Evolutionary conservation across 2,797 vertebrate species (phyloP), one percentile per base, ranked within the genome.

Genomic region (Lithobates sylvaticus): DNA sequence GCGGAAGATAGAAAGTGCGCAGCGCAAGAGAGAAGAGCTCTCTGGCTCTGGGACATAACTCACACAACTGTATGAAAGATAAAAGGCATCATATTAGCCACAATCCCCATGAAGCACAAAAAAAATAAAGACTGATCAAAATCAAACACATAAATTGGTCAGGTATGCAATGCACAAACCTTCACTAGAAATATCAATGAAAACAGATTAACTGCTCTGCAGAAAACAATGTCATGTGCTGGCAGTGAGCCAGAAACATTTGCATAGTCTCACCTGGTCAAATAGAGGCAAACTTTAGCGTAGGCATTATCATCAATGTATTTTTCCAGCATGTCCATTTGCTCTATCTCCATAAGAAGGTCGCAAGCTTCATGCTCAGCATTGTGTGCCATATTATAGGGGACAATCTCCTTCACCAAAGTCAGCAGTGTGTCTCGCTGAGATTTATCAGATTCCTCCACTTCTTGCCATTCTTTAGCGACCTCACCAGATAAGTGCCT

Each of bases 331-430:
- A 99, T 99, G 87, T 99, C 97, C 78, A 99, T 95, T 89, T 96
- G 95, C 89, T 99, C 98, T 0, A 99, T 97, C 91, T 99, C 98
- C 98, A 99, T 99, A 54, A 99, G 96, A 84, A 99, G 93, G 91
- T 99, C 98, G 1, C 98, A 99, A 5, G 98, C 98, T 91, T 99
- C 98, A 0, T 99, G 97, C 91, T 99, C 98, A 0, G 98, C 98
- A 0, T 99, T 99, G 92, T 99, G 98, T 5, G 96, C 97, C 98
- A 99, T 99, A 92, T 99, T 99, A 90, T 99, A 99, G 9, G 98
- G 98, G 18, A 99, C 96, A 0, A 99, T 99, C 91, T 99, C 98
- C 89, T 97, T 98, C 80, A 99, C 98, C 10, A 99, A 92, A 47
- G 97, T 98, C 58, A 99, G 93, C 23, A 99, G 93, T 0, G 95